Base-by-base conservation (phyloP, 2,797 vertebrate genomes). In the Lophius americanus region DNA sequence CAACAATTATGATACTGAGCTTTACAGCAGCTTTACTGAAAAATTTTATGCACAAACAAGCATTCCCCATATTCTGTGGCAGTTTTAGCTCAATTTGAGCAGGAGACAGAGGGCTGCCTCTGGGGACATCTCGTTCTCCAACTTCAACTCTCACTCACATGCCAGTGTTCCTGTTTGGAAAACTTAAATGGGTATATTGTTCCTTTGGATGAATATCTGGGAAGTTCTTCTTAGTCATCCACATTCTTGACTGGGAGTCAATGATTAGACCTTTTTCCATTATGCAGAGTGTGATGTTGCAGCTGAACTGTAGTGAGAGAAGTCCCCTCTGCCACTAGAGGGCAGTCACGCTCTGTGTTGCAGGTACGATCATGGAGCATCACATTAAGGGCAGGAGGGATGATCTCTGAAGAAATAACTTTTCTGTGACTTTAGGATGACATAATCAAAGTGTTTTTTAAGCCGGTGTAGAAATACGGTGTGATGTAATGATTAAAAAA, bases 271-370 rank as follows among this genome's bases (percentile, higher is more conserved):
- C 64, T 37, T 82, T 86, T 87, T 87, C 76, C 81, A 73, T 51
- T 23, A 58, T 36, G n/a, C 41, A 50, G 13, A 50, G 42, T 9
- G n/a, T 39, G 52, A 64, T 55, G 5, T 6, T 42, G 44, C 46
- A 63, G 32, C 10, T 82, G 60, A 75, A 46, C 8, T 3, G 7
- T 38, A 23, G 4, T 12, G 11, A 65, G 49, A 54, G 3, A 57
- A 5, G 43, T 72, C 33, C 9, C 7, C 7, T 77, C 41, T 41
- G 59, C 89, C 89, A 90, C 86, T 14, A 46, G 89, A 78, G 87
- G 81, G 89, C 88, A 88, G 83, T 75, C 70, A 71, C 5, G 46
- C 61, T 68, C 80, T 65, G 32, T 32, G 37, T 42, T 62, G 54
- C 14, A 62, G 48, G 11, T 23, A 39, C 52, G 39, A 33, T 23